phyloP scores from a whole-genome alignment of 1,140 invertebrate species.

The Aradophagus sp. region DNA sequence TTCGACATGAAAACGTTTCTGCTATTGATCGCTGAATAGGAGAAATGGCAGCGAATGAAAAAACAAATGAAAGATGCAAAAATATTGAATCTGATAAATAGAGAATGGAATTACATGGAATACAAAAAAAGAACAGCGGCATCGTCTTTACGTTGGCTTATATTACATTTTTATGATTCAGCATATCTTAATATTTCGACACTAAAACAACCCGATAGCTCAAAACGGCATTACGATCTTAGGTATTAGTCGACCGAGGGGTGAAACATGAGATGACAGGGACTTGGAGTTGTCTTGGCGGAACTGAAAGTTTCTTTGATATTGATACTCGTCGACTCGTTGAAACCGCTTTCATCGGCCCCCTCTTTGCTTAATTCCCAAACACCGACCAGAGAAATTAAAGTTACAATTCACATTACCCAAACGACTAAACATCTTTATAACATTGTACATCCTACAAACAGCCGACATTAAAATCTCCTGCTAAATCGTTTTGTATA shows the following conservation, averaged over 20 bases:
- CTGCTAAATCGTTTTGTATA: too few species aligned
- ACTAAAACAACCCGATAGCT: constrained; percentile 16
- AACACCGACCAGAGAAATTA: constrained; percentile 35
- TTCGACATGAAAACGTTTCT: constrained; percentile 50
- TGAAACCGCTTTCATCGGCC: constrained; percentile 45
- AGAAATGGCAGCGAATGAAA: not conserved
- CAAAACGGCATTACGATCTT: constrained; percentile 16
- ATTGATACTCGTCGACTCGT: constrained; percentile 44
- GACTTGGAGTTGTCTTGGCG: constrained; percentile 34
- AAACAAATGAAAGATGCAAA: constrained; percentile 6
- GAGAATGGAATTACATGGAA: too few species aligned
- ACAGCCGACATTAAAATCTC: constrained; percentile 2
- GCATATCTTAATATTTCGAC: constrained; percentile 5
- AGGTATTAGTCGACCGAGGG: constrained; percentile 42
- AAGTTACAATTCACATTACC: constrained; percentile 34
- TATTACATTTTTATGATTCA: constrained; percentile 34
- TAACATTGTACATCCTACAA: constrained; percentile 6
- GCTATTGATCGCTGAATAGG: constrained; percentile 11
- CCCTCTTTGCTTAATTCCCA: constrained; percentile 44
- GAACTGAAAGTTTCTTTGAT: constrained; percentile 51
- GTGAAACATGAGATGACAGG: constrained; percentile 39
- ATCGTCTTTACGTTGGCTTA: too few species aligned
- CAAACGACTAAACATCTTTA: constrained; percentile 36
- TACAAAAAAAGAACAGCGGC: too few species aligned
- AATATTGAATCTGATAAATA: too few species aligned